A percentile compares a stretch with the other conserved stretches of the same genome.
These are phyloP conservation scores for Tyrophagus putrescentiae DNA, from an alignment of 1,140 invertebrate species.

Conservation along the genomic window DNA sequence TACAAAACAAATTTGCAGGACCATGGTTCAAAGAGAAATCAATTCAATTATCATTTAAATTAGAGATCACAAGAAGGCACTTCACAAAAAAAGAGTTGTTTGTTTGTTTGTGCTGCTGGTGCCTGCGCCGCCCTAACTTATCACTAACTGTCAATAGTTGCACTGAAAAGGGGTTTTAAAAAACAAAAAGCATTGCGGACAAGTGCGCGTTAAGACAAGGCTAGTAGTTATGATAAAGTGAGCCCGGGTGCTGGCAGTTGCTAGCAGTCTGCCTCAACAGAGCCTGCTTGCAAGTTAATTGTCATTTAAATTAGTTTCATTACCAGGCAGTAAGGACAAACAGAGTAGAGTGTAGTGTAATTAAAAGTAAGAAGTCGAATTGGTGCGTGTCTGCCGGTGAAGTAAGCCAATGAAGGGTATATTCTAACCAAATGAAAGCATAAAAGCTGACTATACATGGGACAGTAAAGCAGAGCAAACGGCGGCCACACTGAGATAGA, in stretches of 20 bases:
- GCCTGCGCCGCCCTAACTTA: no score
- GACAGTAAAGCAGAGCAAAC: background rate
- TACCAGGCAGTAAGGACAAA: no score
- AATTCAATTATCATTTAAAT: slow-evolving; percentile 13
- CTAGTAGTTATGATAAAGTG: background rate
- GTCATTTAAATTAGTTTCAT: slow-evolving; percentile 13
- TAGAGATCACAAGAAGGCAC: background rate
- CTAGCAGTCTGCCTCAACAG: background rate
- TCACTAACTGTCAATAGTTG: no score
- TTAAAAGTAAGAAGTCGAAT: background rate
- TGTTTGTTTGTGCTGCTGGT: no score
- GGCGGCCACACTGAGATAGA: background rate
- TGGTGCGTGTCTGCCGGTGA: no score
- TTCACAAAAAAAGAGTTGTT: no score
- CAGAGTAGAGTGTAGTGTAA: slow-evolving; percentile 5
- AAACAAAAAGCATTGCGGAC: background rate
- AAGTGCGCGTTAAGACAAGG: background rate
- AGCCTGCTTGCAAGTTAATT: background rate
- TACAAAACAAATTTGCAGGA: no score
- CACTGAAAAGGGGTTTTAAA: background rate
- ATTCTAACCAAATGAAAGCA: no score
- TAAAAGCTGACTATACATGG: no score
- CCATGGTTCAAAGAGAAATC: no score
- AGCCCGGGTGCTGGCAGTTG: no score
- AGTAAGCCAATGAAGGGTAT: no score